A percentile compares a stretch with the other conserved stretches of the same genome.
These are phyloP conservation scores for Tragulus kanchil DNA, from an alignment of 2,113 vertebrate species.

Conservation along the genomic window DNA sequence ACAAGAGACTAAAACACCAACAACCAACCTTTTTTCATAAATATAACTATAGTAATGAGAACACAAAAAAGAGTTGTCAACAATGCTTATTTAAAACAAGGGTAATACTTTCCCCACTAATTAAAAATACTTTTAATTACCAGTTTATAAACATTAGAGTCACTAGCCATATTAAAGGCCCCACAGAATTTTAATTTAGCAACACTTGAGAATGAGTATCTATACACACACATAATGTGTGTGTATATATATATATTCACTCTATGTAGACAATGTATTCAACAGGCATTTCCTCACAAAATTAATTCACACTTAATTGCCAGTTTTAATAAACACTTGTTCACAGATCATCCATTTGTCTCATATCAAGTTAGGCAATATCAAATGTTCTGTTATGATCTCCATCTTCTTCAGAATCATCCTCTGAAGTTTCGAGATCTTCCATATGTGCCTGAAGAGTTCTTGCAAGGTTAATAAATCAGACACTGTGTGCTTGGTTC, in stretches of 20 bases:
- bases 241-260: no score
- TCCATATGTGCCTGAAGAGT: conserved; percentile 99
- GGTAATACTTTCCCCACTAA: conserved; percentile 77
- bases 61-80: conserved; percentile 76
- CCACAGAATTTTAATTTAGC: conserved; percentile 76
- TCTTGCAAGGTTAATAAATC: conserved; percentile 99
- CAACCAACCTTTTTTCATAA: conserved; percentile 77
- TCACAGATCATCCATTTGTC: conserved; percentile 22
- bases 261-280: no score
- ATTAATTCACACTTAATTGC: no score
- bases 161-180: conserved; percentile 78
- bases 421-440: conserved; percentile 96
- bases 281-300: no score
- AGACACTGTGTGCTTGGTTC: conserved; percentile 92
- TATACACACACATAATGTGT: no score
- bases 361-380: conserved; percentile 79
- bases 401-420: conserved; percentile 91
- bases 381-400: conserved; percentile 89
- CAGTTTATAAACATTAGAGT: conserved; percentile 81
- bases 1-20: conserved; percentile 82
- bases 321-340: no score
- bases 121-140: conserved; percentile 81
- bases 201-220: no score
- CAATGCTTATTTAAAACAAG: conserved; percentile 86
- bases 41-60: conserved; percentile 85